Conservation (phyloP, 2,113 vertebrate genomes). For the Corythornis cristatus region DNA sequence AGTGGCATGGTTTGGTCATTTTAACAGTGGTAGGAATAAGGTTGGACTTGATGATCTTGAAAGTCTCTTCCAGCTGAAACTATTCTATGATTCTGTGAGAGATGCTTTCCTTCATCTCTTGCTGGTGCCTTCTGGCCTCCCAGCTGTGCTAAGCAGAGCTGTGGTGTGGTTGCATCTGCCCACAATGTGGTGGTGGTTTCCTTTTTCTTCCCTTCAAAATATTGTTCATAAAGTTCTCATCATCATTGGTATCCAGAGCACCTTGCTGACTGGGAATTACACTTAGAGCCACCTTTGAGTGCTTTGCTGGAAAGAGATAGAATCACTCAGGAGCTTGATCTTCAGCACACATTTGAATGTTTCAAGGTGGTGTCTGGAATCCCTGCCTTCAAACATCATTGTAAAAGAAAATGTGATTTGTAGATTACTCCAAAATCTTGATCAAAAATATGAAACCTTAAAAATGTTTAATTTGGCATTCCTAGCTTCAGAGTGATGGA, state of each 20-base stretch:
- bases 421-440: background rate
- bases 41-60: too few species aligned
- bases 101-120: background rate
- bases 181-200: fast-evolving
- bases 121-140: background rate
- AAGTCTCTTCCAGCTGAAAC: too few species aligned
- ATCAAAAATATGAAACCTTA: background rate
- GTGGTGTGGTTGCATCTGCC: background rate
- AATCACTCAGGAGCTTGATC: background rate
- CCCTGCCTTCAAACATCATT: background rate
- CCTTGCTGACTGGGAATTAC: background rate
- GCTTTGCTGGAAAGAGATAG: background rate
- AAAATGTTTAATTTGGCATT: constrained; percentile 30
- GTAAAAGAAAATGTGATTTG: background rate
- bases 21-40: too few species aligned
- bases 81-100: background rate
- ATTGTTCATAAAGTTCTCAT: background rate
- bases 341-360: background rate
- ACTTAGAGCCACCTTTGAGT: background rate
- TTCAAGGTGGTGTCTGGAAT: background rate
- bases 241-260: background rate
- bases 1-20: too few species aligned
- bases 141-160: background rate
- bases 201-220: background rate
- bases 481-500: background rate